Evolutionary conservation across 2,797 vertebrate genomes (phyloP).

Genomic region (Percopsis omiscomaycus): DNA sequence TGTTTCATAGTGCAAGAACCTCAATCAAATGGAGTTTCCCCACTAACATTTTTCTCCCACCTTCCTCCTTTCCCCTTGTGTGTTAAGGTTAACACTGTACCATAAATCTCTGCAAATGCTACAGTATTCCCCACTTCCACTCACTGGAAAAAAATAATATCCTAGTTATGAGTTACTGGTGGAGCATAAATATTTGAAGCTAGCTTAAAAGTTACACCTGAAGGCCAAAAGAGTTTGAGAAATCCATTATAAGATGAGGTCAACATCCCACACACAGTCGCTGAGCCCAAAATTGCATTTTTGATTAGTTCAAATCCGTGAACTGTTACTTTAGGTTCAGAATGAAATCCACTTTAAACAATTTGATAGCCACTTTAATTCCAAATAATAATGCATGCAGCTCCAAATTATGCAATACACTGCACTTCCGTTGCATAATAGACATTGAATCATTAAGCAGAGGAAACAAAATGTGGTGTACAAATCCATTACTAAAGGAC

Average conservation of each 20-base stretch:
- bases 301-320: conserved; percentile 24
- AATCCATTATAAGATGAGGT: conserved; percentile 20
- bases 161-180: conserved; percentile 40
- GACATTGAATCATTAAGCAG: conserved; percentile 29
- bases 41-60: conserved; percentile 45
- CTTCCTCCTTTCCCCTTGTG: conserved; percentile 56
- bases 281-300: conserved; percentile 28
- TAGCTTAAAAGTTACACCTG: conserved; percentile 38
- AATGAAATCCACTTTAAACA: conserved; percentile 13
- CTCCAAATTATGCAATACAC: conserved; percentile 25
- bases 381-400: neutral
- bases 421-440: conserved; percentile 17
- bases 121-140: conserved; percentile 40
- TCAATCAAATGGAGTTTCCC: conserved; percentile 42
- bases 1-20: conserved; percentile 46
- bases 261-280: conserved; percentile 27
- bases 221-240: conserved; percentile 36
- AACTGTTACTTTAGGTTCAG: conserved; percentile 28
- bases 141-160: conserved; percentile 68
- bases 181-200: conserved; percentile 40
- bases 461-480: conserved; percentile 27
- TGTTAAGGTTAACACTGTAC: conserved; percentile 44
- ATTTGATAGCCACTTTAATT: conserved; percentile 12
- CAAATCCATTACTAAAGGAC: conserved; percentile 44
- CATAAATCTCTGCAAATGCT: conserved; percentile 57